Evolutionary conservation across 1,140 invertebrate genomes (phyloP).

Genomic region (Pseudomyrmex concolor): DNA sequence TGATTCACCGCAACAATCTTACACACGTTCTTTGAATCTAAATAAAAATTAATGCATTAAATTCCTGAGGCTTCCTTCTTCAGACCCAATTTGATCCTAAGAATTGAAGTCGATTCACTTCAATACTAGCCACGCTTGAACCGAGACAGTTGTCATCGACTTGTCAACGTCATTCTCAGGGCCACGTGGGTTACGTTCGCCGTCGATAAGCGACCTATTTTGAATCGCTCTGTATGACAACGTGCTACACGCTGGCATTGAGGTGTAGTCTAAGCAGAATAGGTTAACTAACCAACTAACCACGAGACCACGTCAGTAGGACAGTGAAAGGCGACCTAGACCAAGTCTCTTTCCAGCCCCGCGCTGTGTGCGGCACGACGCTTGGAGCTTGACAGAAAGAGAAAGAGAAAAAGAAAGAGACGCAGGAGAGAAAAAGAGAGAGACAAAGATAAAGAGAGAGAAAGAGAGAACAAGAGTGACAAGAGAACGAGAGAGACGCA

Average conservation of each 20-base stretch:
- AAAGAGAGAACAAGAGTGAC: background rate
- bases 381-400: conserved; percentile 60
- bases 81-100: too few relatives aligned
- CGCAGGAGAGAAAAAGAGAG: too few relatives aligned
- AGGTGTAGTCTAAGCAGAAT: conserved; percentile 74
- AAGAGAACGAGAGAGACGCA: conserved; percentile 25
- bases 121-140: background rate
- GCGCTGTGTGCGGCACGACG: conserved; percentile 25
- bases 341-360: conserved; percentile 74
- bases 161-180: background rate
- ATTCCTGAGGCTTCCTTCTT: too few relatives aligned
- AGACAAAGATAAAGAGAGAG: background rate
- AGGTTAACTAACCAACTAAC: conserved; percentile 76
- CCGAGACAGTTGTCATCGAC: too few relatives aligned
- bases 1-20: background rate
- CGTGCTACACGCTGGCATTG: conserved; percentile 75
- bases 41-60: too few relatives aligned
- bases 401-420: background rate
- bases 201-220: conserved; percentile 44
- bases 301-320: conserved; percentile 77
- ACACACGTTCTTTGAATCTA: too few relatives aligned
- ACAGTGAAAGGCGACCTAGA: conserved; percentile 83
- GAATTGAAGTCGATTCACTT: background rate
- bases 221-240: conserved; percentile 69
- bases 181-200: background rate